These are phyloP conservation scores for Montipora cactus DNA, from an alignment of 64 coral and sea anemone genomes.

Conservation along the genomic window DNA sequence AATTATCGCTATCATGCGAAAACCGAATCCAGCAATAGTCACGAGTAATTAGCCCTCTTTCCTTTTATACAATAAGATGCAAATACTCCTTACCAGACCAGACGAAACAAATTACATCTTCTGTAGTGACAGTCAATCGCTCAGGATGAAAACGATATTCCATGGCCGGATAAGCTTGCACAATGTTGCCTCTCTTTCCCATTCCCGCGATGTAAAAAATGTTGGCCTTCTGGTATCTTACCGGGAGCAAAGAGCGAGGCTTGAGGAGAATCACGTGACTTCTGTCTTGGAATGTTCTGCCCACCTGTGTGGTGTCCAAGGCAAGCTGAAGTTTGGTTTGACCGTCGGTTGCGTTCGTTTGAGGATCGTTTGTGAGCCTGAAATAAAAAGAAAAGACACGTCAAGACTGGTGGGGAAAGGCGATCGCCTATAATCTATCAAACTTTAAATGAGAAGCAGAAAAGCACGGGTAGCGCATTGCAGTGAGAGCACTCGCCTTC, in stretches of 20 bases:
- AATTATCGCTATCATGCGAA: too few species aligned
- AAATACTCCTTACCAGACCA: slow-evolving; percentile 40
- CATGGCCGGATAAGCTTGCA: slow-evolving; percentile 68
- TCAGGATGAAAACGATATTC: slow-evolving; percentile 68
- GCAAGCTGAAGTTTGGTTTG: slow-evolving; percentile 51
- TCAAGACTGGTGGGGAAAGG: not conserved
- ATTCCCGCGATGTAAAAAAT: slow-evolving; percentile 64
- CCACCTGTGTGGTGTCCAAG: slow-evolving; percentile 50
- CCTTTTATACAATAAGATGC: not conserved
- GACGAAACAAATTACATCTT: slow-evolving; percentile 61
- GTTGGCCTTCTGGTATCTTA: slow-evolving; percentile 40
- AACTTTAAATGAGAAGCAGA: not conserved
- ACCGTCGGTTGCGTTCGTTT: slow-evolving; percentile 46
- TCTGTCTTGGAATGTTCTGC: slow-evolving; percentile 62
- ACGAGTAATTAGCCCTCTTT: too few species aligned
- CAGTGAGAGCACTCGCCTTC: too few species aligned
- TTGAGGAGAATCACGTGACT: slow-evolving; percentile 65
- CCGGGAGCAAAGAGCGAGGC: not conserved
- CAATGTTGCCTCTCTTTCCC: slow-evolving; percentile 72
- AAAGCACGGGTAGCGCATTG: too few species aligned
- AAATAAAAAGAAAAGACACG: not conserved
- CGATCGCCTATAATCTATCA: not conserved
- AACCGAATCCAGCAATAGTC: too few species aligned
- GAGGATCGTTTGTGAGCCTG: slow-evolving; percentile 34
- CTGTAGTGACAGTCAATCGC: slow-evolving; percentile 38